Conservation (phyloP, 2,888 invertebrate genomes). For the Antitype chi region DNA sequence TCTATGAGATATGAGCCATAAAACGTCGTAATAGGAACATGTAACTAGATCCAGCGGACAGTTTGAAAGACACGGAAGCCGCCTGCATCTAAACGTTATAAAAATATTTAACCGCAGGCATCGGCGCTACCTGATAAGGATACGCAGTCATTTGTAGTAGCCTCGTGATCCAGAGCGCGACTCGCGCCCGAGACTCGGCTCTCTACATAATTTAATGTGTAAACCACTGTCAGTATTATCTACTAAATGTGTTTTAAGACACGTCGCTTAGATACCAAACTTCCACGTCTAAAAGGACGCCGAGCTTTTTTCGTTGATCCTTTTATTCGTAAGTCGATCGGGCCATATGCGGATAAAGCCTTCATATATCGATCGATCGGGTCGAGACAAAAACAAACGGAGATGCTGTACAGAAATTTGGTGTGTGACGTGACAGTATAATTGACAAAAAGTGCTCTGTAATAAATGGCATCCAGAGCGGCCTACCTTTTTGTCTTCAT, state of each 20-base stretch:
- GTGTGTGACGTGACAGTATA: constrained; percentile 78
- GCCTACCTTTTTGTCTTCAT: constrained; percentile 81
- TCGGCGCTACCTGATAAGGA: constrained; percentile 88
- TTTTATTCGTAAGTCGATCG: constrained; percentile 68
- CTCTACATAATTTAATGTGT: constrained; percentile 82
- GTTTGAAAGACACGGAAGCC: constrained; percentile 83
- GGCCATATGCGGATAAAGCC: constrained; percentile 70
- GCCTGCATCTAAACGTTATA: constrained; percentile 83
- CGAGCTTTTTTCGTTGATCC: constrained; percentile 69
- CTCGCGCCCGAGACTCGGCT: constrained; percentile 64
- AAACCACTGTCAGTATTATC: constrained; percentile 79
- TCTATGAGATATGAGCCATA: constrained; percentile 69
- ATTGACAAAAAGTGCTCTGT: constrained; percentile 79
- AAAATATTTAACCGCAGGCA: constrained; percentile 87
- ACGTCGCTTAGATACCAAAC: constrained; percentile 80
- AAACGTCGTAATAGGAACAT: constrained; percentile 80
- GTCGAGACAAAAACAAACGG: constrained; percentile 73
- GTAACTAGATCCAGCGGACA: constrained; percentile 80
- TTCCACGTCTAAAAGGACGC: constrained; percentile 67
- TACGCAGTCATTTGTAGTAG: constrained; percentile 87
- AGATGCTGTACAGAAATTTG: constrained; percentile 72
- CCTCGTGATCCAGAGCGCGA: constrained; percentile 77
- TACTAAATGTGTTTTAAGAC: constrained; percentile 78
- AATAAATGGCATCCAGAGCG: constrained; percentile 77
- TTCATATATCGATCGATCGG: constrained; percentile 68